Percentiles rank a stretch among this genome's conserved stretches.
These are phyloP conservation scores for Zhengitettix transpicula DNA, from an alignment of 2,888 invertebrate species.

Conservation along the genomic window DNA sequence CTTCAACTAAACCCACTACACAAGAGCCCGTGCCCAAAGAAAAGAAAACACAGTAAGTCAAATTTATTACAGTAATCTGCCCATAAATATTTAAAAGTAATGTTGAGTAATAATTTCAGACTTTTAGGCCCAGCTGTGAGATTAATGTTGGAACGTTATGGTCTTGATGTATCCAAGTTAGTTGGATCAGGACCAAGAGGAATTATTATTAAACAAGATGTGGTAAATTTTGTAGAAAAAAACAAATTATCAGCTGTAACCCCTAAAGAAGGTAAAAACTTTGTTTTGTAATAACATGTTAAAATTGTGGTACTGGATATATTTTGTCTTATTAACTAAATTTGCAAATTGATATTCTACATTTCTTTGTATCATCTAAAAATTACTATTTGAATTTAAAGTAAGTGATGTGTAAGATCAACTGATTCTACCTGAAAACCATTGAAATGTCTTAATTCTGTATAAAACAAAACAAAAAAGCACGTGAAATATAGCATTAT, in stretches of 20 bases:
- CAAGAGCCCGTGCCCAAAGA: too few relatives aligned
- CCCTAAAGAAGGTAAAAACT: conserved; percentile 18
- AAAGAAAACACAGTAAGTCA: background rate
- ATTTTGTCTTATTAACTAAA: background rate
- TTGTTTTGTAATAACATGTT: background rate
- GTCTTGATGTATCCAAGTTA: conserved; percentile 28
- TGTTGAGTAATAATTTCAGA: conserved; percentile 13
- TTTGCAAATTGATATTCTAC: background rate
- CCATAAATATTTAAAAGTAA: background rate
- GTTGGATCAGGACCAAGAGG: conserved; percentile 39
- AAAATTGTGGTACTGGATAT: background rate
- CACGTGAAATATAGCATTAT: too few relatives aligned
- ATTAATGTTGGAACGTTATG: conserved; percentile 39
- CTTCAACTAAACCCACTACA: background rate
- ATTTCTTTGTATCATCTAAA: background rate
- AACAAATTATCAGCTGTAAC: conserved; percentile 27
- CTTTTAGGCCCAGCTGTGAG: conserved; percentile 42
- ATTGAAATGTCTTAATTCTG: background rate
- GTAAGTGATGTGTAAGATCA: background rate
- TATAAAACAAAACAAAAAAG: background rate
- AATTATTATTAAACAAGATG: conserved; percentile 41
- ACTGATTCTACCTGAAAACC: background rate
- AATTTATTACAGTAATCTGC: background rate
- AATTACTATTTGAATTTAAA: background rate
- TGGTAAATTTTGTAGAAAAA: conserved; percentile 27